Percentiles rank a stretch among this genome's conserved stretches.
These are phyloP conservation scores for Bombus waltoni DNA, from an alignment of 1,140 invertebrate genomes.

Conservation along the genomic window DNA sequence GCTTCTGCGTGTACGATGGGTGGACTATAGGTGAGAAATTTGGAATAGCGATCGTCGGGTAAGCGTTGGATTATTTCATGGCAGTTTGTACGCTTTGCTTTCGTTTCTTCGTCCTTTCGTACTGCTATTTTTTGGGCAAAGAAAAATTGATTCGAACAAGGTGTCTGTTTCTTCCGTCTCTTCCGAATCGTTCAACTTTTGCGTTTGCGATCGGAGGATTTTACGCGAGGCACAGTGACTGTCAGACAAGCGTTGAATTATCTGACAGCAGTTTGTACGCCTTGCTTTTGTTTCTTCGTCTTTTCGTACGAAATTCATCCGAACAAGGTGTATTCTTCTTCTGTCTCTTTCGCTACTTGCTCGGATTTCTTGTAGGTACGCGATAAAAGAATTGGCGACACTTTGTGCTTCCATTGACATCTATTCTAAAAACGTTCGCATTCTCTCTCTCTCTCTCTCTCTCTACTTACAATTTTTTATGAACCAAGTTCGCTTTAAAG, in stretches of 20 bases:
- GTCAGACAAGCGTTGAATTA: neutral
- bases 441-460: too few species aligned
- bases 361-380: too few species aligned
- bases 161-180: too few species aligned
- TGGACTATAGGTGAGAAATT: neutral
- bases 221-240: too few species aligned
- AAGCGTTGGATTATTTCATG: neutral
- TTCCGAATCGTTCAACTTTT: too few species aligned
- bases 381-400: too few species aligned
- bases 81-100: neutral
- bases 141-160: neutral
- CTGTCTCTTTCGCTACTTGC: too few species aligned
- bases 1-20: neutral
- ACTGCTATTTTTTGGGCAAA: accelerated
- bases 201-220: too few species aligned
- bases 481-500: neutral
- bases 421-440: too few species aligned
- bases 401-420: too few species aligned
- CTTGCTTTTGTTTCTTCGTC: neutral
- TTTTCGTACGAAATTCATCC: neutral
- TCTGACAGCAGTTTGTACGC: neutral
- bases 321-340: too few species aligned
- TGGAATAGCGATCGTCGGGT: neutral
- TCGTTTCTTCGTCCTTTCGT: neutral
- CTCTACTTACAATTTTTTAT: neutral